phyloP scores from a whole-genome alignment of 1,140 invertebrate species.

The Sinella curviseta region DNA sequence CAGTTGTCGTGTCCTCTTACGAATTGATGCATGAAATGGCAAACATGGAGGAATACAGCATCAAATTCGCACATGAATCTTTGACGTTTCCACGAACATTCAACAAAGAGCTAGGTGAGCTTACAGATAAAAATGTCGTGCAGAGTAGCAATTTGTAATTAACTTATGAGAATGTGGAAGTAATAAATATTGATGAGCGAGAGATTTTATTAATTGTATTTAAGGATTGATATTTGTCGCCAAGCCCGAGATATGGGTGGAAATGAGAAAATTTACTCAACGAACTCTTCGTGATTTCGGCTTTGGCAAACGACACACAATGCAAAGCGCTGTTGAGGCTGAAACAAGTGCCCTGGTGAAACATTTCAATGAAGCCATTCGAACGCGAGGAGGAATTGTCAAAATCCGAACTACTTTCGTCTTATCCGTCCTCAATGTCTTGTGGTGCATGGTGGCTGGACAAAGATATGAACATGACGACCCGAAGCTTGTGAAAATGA shows the following conservation, averaged over 20 bases:
- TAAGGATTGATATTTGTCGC: constrained; percentile 6
- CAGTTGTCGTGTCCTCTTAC: constrained; percentile 13
- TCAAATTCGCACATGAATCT: neutral
- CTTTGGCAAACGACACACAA: constrained; percentile 16
- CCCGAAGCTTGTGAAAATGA: constrained; percentile 43
- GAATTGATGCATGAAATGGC: neutral
- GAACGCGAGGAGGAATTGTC: constrained; percentile 43
- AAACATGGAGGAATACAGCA: constrained; percentile 25
- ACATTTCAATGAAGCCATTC: constrained; percentile 3
- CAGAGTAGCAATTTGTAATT: too few species aligned
- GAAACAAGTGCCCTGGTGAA: constrained; percentile 25
- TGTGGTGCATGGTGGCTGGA: constrained; percentile 85
- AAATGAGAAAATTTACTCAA: constrained; percentile 25
- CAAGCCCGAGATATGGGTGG: neutral
- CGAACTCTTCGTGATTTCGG: constrained; percentile 21
- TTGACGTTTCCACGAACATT: neutral
- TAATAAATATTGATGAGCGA: neutral
- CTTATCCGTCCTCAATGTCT: constrained; percentile 69
- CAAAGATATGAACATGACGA: constrained; percentile 59
- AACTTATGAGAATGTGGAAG: too few species aligned
- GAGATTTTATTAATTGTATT: neutral
- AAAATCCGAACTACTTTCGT: constrained; percentile 46
- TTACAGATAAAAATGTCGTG: too few species aligned
- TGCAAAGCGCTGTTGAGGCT: constrained; percentile 22
- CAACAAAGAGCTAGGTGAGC: constrained; percentile 5